Conservation (phyloP, 2,113 vertebrate species). For the Progne subis region DNA sequence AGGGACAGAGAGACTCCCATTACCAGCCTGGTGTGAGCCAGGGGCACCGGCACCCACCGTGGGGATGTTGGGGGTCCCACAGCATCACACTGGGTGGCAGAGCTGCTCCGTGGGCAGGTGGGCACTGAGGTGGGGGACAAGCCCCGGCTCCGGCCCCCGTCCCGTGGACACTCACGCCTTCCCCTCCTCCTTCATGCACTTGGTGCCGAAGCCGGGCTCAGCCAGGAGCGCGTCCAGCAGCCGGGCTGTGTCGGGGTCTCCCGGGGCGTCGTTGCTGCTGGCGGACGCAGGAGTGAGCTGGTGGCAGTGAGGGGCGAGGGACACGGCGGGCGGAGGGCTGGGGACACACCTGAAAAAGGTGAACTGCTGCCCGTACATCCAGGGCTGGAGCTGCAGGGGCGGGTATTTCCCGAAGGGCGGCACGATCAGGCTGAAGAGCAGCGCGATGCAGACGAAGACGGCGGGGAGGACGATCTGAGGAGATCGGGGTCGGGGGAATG, state of each 20-base stretch:
- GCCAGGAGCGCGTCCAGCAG: constrained; percentile 79
- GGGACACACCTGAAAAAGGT: constrained; percentile 87
- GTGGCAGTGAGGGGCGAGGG: fast-evolving
- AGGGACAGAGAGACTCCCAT: neutral
- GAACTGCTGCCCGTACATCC: constrained; percentile 86
- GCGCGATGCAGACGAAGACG: constrained; percentile 85
- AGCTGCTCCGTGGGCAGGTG: neutral
- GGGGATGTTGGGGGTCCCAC: no score
- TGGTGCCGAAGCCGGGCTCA: constrained; percentile 80
- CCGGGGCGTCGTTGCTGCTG: constrained; percentile 80
- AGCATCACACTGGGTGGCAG: neutral
- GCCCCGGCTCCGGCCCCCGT: neutral
- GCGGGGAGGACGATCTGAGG: constrained; percentile 86
- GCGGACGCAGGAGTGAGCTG: neutral
- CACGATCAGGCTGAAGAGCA: constrained; percentile 85
- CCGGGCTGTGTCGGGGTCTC: constrained; percentile 34
- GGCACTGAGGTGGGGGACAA: neutral
- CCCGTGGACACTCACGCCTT: neutral
- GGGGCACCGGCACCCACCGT: fast-evolving
- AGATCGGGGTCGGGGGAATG: no score
- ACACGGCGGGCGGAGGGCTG: neutral
- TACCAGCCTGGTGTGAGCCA: neutral
- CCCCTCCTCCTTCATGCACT: constrained; percentile 52
- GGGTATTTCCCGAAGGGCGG: constrained; percentile 86
- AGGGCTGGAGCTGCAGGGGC: constrained; percentile 78